phyloP scores from a whole-genome alignment of 2,888 invertebrate species.

The Perizoma affinitatum region DNA sequence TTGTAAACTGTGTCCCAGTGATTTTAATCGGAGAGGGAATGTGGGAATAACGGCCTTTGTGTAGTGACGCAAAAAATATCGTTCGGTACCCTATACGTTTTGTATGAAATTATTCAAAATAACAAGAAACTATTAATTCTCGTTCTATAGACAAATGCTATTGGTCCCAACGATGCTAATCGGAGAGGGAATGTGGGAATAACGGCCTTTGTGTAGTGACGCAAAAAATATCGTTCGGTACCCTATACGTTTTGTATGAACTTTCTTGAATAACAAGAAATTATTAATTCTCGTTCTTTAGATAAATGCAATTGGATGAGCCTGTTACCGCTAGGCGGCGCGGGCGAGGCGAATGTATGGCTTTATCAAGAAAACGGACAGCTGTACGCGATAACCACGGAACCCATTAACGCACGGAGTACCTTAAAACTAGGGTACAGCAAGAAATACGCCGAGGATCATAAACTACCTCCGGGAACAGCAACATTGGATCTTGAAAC shows the following conservation, averaged over 20 bases:
- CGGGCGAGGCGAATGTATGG: conserved; percentile 60
- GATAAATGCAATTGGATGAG: conserved; percentile 71
- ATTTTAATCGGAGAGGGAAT: too few species aligned
- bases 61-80: too few species aligned
- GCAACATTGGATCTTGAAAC: conserved; percentile 53
- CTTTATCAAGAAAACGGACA: conserved; percentile 57
- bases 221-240: too few species aligned
- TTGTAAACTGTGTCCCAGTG: too few species aligned
- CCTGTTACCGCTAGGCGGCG: conserved; percentile 55
- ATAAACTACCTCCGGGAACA: conserved; percentile 44
- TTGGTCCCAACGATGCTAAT: conserved; percentile 42
- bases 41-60: too few species aligned
- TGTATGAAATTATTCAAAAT: too few species aligned
- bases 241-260: too few species aligned
- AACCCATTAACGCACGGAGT: conserved; percentile 47
- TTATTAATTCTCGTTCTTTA: conserved; percentile 26
- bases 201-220: too few species aligned
- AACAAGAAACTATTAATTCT: background rate
- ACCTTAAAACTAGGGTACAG: conserved; percentile 61
- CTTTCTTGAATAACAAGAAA: too few species aligned
- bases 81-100: too few species aligned
- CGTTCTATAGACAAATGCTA: conserved; percentile 65
- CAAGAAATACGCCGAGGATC: conserved; percentile 51
- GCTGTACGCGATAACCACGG: conserved; percentile 56
- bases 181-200: too few species aligned